A percentile compares a stretch with the other conserved stretches of the same genome.
Conservation (phyloP, 1,140 invertebrate species). For the Hyphantria cunea region DNA sequence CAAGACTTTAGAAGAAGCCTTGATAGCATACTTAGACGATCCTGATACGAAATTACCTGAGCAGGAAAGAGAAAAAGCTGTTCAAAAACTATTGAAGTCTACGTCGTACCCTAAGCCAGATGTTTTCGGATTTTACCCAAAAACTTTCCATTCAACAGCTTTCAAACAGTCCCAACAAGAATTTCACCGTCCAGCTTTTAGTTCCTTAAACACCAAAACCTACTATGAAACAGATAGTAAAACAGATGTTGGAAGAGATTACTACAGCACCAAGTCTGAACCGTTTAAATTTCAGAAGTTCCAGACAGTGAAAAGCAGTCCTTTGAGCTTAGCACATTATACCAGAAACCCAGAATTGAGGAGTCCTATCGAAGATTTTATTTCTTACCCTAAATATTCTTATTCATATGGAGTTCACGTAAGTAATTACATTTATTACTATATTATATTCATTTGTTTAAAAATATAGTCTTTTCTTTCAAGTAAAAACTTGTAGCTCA, state of each 20-base stretch:
- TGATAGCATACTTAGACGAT: constrained; percentile 62
- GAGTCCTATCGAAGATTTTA: constrained; percentile 32
- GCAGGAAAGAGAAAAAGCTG: constrained; percentile 46
- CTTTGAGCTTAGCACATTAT: constrained; percentile 43
- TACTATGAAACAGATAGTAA: not conserved
- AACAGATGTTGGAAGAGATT: not conserved
- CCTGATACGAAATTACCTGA: constrained; percentile 67
- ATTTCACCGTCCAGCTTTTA: not conserved
- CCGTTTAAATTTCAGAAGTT: constrained; percentile 39
- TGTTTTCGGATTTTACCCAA: constrained; percentile 34
- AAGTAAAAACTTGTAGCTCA: too few relatives aligned
- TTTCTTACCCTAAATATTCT: constrained; percentile 52
- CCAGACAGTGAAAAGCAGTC: constrained; percentile 38
- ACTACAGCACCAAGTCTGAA: constrained; percentile 24
- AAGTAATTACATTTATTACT: constrained; percentile 41
- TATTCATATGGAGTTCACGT: constrained; percentile 65
- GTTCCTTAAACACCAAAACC: not conserved
- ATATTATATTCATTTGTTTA: not conserved
- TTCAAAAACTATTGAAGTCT: constrained; percentile 32
- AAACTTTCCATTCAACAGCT: not conserved
- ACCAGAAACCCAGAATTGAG: constrained; percentile 33
- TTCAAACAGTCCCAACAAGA: not conserved
- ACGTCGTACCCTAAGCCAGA: constrained; percentile 12
- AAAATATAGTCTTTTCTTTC: too few relatives aligned
- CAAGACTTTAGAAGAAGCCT: constrained; percentile 63